Evolutionary conservation across 2,797 vertebrate species (phyloP).

Genomic region (Spondyliosoma cantharus): DNA sequence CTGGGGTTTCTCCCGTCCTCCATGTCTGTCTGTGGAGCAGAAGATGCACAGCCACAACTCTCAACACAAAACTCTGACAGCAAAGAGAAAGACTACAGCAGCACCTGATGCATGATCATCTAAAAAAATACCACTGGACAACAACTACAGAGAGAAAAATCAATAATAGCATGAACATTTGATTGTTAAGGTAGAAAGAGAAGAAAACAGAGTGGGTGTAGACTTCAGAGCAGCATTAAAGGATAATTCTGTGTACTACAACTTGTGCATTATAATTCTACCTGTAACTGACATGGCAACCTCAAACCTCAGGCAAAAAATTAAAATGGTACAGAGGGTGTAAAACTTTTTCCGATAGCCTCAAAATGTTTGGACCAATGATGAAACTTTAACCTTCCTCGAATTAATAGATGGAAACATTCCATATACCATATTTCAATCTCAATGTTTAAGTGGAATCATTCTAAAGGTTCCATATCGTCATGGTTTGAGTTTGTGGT

Average conservation of each 20-base stretch:
- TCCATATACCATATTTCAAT: too few species aligned
- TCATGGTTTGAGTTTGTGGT: too few species aligned
- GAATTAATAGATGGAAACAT: too few species aligned
- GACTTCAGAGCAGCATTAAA: slow-evolving; percentile 4
- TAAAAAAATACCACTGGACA: not conserved
- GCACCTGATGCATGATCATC: slow-evolving; percentile 15
- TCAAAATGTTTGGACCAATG: too few species aligned
- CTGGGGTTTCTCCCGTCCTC: slow-evolving; percentile 95
- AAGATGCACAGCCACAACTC: slow-evolving; percentile 87
- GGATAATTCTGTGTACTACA: not conserved
- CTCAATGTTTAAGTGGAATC: too few species aligned
- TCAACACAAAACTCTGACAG: slow-evolving; percentile 67
- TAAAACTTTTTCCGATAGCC: too few species aligned
- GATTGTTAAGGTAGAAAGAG: not conserved
- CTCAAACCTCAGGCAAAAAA: too few species aligned
- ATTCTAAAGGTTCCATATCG: too few species aligned
- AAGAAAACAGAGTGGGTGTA: not conserved
- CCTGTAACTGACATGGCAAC: too few species aligned
- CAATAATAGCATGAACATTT: not conserved
- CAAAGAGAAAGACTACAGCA: slow-evolving; percentile 30
- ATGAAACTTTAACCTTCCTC: too few species aligned
- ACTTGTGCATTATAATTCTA: too few species aligned
- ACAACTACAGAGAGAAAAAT: not conserved
- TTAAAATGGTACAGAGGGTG: too few species aligned
- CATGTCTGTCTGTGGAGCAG: slow-evolving; percentile 97